These are phyloP conservation scores for Dicaeum eximium DNA, from an alignment of 2,113 vertebrate species.

Conservation along the genomic window DNA sequence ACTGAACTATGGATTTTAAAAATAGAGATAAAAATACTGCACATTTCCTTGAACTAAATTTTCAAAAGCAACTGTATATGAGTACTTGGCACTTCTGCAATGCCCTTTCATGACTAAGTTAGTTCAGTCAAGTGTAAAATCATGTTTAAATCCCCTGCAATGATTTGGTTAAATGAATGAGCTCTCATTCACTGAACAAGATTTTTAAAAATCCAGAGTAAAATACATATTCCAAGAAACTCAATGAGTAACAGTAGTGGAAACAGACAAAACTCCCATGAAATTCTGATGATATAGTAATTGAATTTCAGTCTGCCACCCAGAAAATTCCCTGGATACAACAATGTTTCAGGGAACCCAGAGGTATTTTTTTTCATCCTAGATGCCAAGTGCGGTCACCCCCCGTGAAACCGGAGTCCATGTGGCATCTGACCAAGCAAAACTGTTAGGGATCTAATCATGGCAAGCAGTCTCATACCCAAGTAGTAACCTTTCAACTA, in stretches of 20 bases:
- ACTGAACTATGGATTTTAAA: not conserved
- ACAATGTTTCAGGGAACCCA: not conserved
- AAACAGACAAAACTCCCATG: rapidly evolving
- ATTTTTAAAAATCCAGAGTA: not conserved
- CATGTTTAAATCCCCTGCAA: not conserved
- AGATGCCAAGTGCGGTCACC: rapidly evolving
- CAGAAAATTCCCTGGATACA: not conserved
- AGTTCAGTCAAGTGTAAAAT: not conserved
- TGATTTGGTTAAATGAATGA: not conserved
- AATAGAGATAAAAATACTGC: not conserved
- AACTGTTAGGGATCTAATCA: not conserved
- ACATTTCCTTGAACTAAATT: not conserved
- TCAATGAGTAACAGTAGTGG: not conserved
- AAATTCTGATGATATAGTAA: not conserved
- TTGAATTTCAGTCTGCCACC: not conserved
- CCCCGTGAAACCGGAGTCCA: rapidly evolving
- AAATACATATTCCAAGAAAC: not conserved
- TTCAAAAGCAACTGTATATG: not conserved
- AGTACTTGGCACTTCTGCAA: not conserved
- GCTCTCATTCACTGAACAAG: not conserved
- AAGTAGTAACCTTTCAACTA: rapidly evolving
- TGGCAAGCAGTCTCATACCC: not conserved
- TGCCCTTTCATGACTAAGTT: not conserved
- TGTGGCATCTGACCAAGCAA: not conserved
- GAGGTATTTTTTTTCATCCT: not conserved